phyloP scores from a whole-genome alignment of 2,888 invertebrate species.

The Melinaea menophilus region DNA sequence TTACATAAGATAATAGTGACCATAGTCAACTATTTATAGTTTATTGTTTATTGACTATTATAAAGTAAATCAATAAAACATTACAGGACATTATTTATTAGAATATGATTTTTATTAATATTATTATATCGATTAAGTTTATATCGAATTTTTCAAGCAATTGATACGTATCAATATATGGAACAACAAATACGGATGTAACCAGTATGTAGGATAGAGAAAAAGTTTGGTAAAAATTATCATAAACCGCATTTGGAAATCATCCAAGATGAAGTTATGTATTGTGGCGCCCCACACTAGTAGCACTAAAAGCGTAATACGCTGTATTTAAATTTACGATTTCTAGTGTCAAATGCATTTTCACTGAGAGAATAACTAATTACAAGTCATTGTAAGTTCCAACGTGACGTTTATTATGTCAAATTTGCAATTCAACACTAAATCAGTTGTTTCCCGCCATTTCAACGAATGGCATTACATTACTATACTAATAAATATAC shows the following conservation, averaged over 20 bases:
- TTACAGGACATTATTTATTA: not conserved
- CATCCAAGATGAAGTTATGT: conserved; percentile 24
- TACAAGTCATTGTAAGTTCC: conserved; percentile 25
- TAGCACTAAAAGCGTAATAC: conserved; percentile 51
- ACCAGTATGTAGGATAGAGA: not conserved
- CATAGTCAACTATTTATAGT: not conserved
- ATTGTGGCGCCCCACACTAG: conserved; percentile 30
- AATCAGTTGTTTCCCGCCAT: too few relatives aligned
- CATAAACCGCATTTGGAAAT: conserved; percentile 22
- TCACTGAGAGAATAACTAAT: conserved; percentile 53
- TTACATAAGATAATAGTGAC: conserved; percentile 9
- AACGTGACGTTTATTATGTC: conserved; percentile 21
- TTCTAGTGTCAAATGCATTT: conserved; percentile 74
- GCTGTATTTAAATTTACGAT: conserved; percentile 60
- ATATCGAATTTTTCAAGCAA: too few relatives aligned
- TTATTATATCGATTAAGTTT: not conserved
- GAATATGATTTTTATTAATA: not conserved
- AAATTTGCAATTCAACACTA: conserved; percentile 14
- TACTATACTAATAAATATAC: too few relatives aligned
- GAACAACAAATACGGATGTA: too few relatives aligned
- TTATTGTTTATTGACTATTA: not conserved
- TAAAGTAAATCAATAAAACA: not conserved
- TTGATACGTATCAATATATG: too few relatives aligned
- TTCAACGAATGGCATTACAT: too few relatives aligned
- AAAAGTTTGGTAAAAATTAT: conserved; percentile 6